Base-by-base conservation (phyloP, 2,113 vertebrate genomes). In the Rhynchomys soricoides region DNA sequence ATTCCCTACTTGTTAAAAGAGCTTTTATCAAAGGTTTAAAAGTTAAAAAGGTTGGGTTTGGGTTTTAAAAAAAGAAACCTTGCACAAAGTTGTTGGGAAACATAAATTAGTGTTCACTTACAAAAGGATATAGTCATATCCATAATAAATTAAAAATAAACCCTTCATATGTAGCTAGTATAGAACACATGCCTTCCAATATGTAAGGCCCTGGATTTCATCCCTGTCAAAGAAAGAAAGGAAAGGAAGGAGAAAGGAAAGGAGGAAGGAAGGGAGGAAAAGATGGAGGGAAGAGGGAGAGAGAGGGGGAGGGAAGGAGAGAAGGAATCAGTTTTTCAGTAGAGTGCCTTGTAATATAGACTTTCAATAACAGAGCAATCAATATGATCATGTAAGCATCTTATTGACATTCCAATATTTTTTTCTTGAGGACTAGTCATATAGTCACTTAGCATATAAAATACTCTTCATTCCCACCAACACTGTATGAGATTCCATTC, bases 241-340 rank as follows among this genome's bases (percentile, higher is more conserved):
- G 11, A 16, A 10, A 48, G 68, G 31, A 0, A 8, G 34, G 31
- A 11, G 40, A 43, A 45, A 45, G 13, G 31, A 64, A 62, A 31
- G 3, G 1, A 21, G 2, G 9, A 31, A 17, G 78, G 21, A 59
- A 5, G 9, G 19, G 31, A 3, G 74, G 11, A 37, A n/a, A 0
- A 19, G 22, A 7, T 5, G 4, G 3, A 57, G 29, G 43, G 0
- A 77, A 19, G 43, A 34, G 0, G 2, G 26, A 26, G 3, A 16
- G 12, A 40, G 4, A 17, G 15, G 13, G 9, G 62, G 9, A 64
- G 29, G 50, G 21, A 57, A 26, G 52, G 24, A 79, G 31, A 12
- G 19, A 6, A 21, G 57, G 19, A 59, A 21, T 55, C 13, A 62
- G 22, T 62, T 62, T 59, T 62, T 62, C 22, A 62, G 7, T 24